Evolutionary conservation across 2,113 vertebrate genomes (phyloP).

Genomic region (Plecotus auritus): DNA sequence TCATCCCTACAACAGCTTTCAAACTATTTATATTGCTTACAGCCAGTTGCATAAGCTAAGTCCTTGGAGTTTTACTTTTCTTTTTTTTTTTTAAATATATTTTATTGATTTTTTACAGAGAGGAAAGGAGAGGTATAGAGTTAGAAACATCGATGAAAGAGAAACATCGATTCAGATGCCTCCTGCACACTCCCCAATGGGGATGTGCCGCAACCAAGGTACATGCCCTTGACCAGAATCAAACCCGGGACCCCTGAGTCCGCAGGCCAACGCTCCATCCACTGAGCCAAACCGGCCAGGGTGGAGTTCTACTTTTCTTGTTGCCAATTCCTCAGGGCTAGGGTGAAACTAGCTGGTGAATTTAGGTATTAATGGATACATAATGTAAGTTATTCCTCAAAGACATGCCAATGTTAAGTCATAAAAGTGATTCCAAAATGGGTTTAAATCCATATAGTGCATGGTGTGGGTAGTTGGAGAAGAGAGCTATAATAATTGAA

Average conservation of each 20-base stretch:
- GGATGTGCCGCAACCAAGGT: too few species aligned
- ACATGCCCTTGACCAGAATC: too few species aligned
- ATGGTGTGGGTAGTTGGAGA: not conserved
- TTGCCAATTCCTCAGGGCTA: not conserved
- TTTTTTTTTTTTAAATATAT: too few species aligned
- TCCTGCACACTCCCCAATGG: too few species aligned
- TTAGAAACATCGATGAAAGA: too few species aligned
- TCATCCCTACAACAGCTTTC: not conserved
- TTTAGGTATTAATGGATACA: not conserved
- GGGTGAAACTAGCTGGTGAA: not conserved
- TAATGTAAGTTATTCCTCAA: slow-evolving; percentile 28
- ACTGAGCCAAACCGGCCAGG: too few species aligned
- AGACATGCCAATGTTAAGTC: not conserved
- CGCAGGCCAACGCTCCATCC: too few species aligned
- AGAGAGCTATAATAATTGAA: not conserved
- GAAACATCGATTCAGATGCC: too few species aligned
- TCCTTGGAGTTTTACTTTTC: not conserved
- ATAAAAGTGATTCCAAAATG: not conserved
- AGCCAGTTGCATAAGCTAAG: not conserved
- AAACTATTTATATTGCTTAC: not conserved
- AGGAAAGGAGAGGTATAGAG: too few species aligned
- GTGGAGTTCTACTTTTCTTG: not conserved
- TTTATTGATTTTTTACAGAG: too few species aligned
- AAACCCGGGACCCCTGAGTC: too few species aligned
- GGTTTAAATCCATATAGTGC: not conserved